These are phyloP conservation scores for Sciurus carolinensis DNA, from an alignment of 2,797 vertebrate genomes.

Conservation along the genomic window DNA sequence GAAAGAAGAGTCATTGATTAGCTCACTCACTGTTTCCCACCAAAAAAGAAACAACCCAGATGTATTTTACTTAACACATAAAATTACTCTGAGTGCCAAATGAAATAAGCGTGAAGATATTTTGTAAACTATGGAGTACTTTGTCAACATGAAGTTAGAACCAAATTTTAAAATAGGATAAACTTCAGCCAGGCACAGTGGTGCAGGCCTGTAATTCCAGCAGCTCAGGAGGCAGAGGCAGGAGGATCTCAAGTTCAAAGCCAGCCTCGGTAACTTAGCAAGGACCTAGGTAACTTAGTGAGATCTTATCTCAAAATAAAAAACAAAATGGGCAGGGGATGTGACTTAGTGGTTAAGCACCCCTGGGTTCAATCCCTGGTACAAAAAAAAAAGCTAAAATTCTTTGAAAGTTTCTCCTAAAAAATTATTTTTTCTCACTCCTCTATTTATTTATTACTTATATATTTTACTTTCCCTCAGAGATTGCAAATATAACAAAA, in stretches of 20 bases:
- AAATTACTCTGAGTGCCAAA: not conserved
- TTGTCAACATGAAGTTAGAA: not conserved
- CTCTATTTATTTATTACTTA: too few species aligned
- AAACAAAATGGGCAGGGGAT: too few species aligned
- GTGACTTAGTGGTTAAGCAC: too few species aligned
- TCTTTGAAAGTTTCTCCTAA: not conserved
- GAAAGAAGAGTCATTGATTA: not conserved
- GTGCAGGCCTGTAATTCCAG: too few species aligned
- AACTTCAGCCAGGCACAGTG: too few species aligned
- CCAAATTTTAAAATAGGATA: not conserved
- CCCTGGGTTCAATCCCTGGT: too few species aligned
- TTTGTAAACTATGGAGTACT: not conserved
- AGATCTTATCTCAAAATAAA: too few species aligned
- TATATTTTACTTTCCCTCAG: not conserved
- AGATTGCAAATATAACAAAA: not conserved
- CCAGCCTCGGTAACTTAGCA: too few species aligned
- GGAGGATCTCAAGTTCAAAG: too few species aligned
- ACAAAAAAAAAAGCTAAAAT: not conserved
- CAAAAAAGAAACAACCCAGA: not conserved
- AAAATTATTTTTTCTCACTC: not conserved
- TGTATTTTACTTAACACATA: not conserved
- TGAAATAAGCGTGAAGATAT: not conserved
- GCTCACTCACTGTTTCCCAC: not conserved
- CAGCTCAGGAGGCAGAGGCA: too few species aligned
- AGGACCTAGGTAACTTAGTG: too few species aligned